Percentiles rank a stretch among this genome's conserved stretches.
Conservation (phyloP, 2,888 invertebrate genomes). For the Synergus itoensis region DNA sequence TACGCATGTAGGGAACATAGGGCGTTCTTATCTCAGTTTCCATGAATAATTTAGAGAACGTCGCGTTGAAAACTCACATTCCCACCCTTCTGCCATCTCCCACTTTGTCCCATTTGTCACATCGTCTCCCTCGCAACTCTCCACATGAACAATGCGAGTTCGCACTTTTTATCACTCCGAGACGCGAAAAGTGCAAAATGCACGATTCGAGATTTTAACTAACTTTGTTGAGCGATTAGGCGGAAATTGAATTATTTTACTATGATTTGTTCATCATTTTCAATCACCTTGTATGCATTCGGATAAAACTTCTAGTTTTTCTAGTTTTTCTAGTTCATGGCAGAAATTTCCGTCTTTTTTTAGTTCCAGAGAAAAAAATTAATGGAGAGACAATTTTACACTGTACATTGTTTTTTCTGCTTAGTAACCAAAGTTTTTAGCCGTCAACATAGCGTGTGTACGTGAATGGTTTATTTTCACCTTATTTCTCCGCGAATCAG, state of each 20-base stretch:
- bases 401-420: constrained; percentile 19
- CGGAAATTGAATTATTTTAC: background rate
- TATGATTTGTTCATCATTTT: background rate
- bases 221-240: background rate
- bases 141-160: constrained; percentile 14
- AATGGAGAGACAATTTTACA: background rate
- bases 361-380: background rate
- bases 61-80: constrained; percentile 62
- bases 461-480: constrained; percentile 30
- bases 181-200: background rate
- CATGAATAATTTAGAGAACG: constrained; percentile 71
- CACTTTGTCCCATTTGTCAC: constrained; percentile 33
- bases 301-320: background rate
- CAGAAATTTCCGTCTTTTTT: too few relatives aligned
- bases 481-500: constrained; percentile 23
- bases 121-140: constrained; percentile 28
- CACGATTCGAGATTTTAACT: background rate
- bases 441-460: constrained; percentile 18
- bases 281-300: background rate
- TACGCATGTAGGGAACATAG: constrained; percentile 30
- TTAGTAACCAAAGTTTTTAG: constrained; percentile 22
- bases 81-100: constrained; percentile 43
- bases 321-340: too few relatives aligned
- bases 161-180: constrained; percentile 19
- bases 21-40: constrained; percentile 60